Evolutionary conservation across 2,888 invertebrate species (phyloP).

Genomic region (Drosophila affinis): DNA sequence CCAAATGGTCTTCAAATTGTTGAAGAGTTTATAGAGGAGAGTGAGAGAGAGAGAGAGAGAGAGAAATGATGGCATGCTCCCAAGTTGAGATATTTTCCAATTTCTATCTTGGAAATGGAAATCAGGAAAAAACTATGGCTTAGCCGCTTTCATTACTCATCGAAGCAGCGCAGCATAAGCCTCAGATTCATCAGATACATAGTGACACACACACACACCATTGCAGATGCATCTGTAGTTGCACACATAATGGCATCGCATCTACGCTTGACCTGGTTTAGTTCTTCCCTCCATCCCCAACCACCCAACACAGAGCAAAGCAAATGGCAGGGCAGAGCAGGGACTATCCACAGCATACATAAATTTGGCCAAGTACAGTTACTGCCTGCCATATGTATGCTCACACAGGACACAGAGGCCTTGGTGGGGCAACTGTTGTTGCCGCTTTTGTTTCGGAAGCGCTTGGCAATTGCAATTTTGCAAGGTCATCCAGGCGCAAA

Average conservation of each 20-base stretch:
- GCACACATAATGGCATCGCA: slow-evolving; percentile 39
- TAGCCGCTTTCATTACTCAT: slow-evolving; percentile 5
- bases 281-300: slow-evolving; percentile 31
- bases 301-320: slow-evolving; percentile 12
- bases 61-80: slow-evolving; percentile 1
- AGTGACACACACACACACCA: not conserved
- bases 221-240: slow-evolving; percentile 11
- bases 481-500: slow-evolving; percentile 61
- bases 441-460: slow-evolving; percentile 37
- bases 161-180: slow-evolving; percentile 28
- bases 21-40: slow-evolving; percentile 11
- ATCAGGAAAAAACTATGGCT: not conserved
- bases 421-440: slow-evolving; percentile 24
- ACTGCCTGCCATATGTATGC: slow-evolving; percentile 52
- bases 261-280: slow-evolving; percentile 76
- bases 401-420: slow-evolving; percentile 14
- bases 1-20: slow-evolving; percentile 18
- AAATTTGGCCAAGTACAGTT: slow-evolving; percentile 63
- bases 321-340: too few species aligned
- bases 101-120: slow-evolving; percentile 21
- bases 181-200: slow-evolving; percentile 15
- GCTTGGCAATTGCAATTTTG: slow-evolving; percentile 41
- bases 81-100: slow-evolving; percentile 32
- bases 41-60: slow-evolving; percentile 1
- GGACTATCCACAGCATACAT: slow-evolving; percentile 50